phyloP scores from a whole-genome alignment of 1,140 invertebrate genomes.

The Bombus pyrosoma region DNA sequence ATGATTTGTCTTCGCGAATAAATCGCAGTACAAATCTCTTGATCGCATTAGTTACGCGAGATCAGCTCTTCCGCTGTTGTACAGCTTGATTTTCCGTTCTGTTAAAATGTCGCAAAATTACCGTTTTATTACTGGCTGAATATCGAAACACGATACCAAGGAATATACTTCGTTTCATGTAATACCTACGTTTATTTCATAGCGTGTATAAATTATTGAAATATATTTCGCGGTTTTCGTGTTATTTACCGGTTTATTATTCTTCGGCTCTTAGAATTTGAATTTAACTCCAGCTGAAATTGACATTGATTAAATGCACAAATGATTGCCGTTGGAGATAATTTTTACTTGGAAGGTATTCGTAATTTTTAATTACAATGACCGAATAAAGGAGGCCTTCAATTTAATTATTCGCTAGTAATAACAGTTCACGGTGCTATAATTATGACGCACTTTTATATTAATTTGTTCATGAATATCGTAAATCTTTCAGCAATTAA shows the following conservation, averaged over 20 bases:
- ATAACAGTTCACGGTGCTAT: no score
- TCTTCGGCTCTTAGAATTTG: neutral
- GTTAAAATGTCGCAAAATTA: constrained; percentile 42
- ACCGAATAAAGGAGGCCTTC: no score
- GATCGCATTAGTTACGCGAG: constrained; percentile 28
- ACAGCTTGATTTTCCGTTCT: neutral
- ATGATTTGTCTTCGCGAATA: constrained; percentile 28
- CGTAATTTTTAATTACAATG: no score
- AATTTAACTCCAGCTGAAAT: neutral
- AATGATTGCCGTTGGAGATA: neutral
- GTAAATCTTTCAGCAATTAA: no score
- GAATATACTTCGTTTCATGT: no score
- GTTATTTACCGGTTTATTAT: neutral
- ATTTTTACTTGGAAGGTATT: neutral
- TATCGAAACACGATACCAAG: neutral
- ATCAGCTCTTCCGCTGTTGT: no score
- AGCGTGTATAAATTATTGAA: neutral
- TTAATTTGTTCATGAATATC: no score
- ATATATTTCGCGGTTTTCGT: neutral
- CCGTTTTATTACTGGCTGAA: constrained; percentile 1
- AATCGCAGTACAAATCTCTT: constrained; percentile 15
- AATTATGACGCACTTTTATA: no score
- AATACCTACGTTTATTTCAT: neutral
- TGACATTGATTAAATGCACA: no score
- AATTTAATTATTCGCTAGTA: no score